phyloP scores from a whole-genome alignment of 2,888 invertebrate genomes.

The Mimachlamys varia region DNA sequence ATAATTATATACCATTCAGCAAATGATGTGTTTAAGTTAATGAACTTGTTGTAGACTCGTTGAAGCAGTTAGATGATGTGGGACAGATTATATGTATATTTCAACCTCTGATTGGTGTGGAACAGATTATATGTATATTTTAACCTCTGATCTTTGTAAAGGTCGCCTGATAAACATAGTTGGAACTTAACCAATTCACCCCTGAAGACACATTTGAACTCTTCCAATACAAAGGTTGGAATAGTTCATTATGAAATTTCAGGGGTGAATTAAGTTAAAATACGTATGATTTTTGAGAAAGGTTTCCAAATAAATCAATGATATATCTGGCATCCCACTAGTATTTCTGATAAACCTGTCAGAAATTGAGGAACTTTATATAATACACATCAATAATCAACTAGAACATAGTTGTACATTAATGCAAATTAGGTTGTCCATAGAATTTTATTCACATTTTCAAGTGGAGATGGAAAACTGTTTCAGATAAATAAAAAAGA shows the following conservation, averaged over 20 bases:
- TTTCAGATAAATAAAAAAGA: not conserved
- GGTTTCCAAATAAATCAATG: not conserved
- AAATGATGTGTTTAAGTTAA: no score
- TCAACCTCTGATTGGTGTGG: no score
- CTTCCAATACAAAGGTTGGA: no score
- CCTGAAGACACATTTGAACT: no score
- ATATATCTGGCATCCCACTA: not conserved
- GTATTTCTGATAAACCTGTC: not conserved
- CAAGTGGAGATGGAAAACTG: not conserved
- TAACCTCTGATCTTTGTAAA: not conserved
- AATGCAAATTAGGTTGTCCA: not conserved
- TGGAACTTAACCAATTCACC: no score
- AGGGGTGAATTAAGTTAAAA: no score
- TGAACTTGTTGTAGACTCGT: no score
- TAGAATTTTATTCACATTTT: not conserved
- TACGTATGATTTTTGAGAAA: not conserved
- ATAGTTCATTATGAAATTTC: no score
- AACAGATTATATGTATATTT: no score
- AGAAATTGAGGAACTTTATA: not conserved
- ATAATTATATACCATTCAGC: no score
- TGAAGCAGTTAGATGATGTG: no score
- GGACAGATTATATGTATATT: no score
- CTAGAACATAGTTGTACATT: not conserved
- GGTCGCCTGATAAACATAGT: not conserved
- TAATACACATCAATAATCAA: slow-evolving; percentile 1